Conservation (phyloP, 2,888 invertebrate species). For the Chrysina gloriosa region DNA sequence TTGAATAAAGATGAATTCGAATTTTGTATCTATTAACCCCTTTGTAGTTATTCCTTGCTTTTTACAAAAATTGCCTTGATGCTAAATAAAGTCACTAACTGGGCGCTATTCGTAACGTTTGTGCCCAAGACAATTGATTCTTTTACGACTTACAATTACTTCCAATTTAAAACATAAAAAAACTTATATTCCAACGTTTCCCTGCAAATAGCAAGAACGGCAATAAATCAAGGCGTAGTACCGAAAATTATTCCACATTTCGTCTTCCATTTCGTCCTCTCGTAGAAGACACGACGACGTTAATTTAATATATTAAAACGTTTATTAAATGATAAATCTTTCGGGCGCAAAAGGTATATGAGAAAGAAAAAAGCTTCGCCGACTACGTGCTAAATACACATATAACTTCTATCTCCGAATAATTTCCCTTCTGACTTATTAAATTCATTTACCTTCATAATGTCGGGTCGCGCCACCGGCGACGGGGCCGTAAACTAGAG, state of each 20-base stretch:
- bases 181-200: too few relatives aligned
- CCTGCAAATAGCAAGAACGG: too few relatives aligned
- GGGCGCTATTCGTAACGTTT: too few relatives aligned
- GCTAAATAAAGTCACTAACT: too few relatives aligned
- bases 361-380: constrained; percentile 4
- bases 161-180: too few relatives aligned
- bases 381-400: constrained; percentile 32
- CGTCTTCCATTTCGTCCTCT: neutral
- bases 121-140: too few relatives aligned
- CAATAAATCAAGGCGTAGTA: too few relatives aligned
- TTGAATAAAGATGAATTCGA: too few relatives aligned
- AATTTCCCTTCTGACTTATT: constrained; percentile 42
- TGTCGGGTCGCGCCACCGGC: neutral
- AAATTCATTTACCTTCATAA: constrained; percentile 42
- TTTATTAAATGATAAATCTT: constrained; percentile 41
- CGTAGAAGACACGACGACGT: neutral
- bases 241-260: too few relatives aligned
- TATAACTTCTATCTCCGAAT: constrained; percentile 38
- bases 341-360: neutral
- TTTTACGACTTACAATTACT: too few relatives aligned
- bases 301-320: constrained; percentile 38
- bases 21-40: too few relatives aligned
- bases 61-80: neutral
- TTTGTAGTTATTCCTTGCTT: neutral
- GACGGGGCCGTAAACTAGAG: constrained; percentile 35